Percentiles rank a stretch among this genome's conserved stretches.
phyloP scores from a whole-genome alignment of 2,113 vertebrate species.

The Papio anubis region DNA sequence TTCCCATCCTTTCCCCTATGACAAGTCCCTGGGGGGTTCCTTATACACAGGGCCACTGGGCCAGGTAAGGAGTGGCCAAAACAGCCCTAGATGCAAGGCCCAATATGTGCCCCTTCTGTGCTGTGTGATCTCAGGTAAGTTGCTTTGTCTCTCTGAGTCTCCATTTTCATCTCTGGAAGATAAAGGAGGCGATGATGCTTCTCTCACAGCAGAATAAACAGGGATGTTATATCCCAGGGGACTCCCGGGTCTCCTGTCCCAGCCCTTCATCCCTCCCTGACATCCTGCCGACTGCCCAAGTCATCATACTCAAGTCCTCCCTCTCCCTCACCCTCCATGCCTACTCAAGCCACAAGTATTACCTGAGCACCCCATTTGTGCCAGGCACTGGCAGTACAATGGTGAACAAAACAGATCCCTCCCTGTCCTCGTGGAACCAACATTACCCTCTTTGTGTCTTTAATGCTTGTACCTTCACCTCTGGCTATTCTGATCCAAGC shows the following conservation, averaged over 20 bases:
- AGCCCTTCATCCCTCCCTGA: not conserved
- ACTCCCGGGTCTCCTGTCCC: not conserved
- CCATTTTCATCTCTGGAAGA: not conserved
- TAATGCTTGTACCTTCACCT: not conserved
- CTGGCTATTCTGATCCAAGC: not conserved
- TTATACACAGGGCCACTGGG: not conserved
- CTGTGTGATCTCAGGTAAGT: not conserved
- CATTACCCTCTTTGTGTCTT: not conserved
- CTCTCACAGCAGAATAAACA: not conserved
- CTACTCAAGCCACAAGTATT: not conserved
- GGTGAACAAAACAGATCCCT: not conserved
- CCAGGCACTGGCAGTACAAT: not conserved
- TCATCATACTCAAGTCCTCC: no score
- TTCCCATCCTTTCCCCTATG: not conserved
- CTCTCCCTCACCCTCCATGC: no score
- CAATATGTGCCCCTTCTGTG: not conserved
- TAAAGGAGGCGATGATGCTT: not conserved
- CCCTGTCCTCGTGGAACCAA: not conserved
- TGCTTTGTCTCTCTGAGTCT: conserved; percentile 25
- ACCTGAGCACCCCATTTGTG: not conserved
- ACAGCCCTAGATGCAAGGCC: not conserved
- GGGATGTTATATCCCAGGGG: not conserved
- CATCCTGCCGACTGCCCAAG: not conserved
- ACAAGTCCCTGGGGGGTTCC: not conserved
- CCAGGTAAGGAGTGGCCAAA: not conserved